phyloP scores from a whole-genome alignment of 2,888 invertebrate species.

The Caenorhabditis sulstoni region DNA sequence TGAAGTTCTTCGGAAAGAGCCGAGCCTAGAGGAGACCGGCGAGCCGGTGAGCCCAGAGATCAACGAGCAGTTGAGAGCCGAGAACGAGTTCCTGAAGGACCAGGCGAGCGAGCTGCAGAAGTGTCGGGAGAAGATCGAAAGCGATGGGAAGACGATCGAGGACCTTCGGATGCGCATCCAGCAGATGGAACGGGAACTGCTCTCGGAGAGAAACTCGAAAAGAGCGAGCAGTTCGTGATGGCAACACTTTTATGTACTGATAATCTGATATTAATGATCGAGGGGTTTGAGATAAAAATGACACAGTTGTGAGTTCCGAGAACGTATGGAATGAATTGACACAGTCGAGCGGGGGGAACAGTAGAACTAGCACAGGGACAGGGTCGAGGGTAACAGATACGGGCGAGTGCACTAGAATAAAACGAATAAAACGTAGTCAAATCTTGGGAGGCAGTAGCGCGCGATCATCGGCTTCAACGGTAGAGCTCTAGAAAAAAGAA shows the following conservation, averaged over 20 bases:
- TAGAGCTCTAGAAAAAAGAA: too few relatives aligned
- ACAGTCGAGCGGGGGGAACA: neutral
- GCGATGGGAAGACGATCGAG: slow-evolving; percentile 38
- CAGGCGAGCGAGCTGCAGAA: slow-evolving; percentile 47
- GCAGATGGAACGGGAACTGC: slow-evolving; percentile 44
- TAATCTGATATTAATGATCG: slow-evolving; percentile 1
- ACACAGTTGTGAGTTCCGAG: slow-evolving; percentile 2
- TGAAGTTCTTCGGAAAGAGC: slow-evolving; percentile 35
- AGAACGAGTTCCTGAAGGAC: slow-evolving; percentile 57
- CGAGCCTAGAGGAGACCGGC: slow-evolving; percentile 21
- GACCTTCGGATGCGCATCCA: slow-evolving; percentile 26
- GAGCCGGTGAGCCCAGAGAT: slow-evolving; percentile 19
- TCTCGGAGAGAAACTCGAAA: slow-evolving; percentile 37
- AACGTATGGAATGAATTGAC: neutral
- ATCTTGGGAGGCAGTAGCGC: too few relatives aligned
- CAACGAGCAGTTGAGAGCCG: slow-evolving; percentile 48
- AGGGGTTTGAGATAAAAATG: neutral
- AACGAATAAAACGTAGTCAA: neutral
- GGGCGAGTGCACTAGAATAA: neutral
- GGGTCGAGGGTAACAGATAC: too few relatives aligned
- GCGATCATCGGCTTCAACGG: too few relatives aligned
- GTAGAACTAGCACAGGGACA: slow-evolving; percentile 2
- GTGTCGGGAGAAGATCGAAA: slow-evolving; percentile 44
- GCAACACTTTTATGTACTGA: neutral
- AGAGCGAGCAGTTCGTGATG: slow-evolving; percentile 47